Percentiles rank a stretch among this genome's conserved stretches.
Evolutionary conservation across 2,888 invertebrate species (phyloP).

Genomic region (Cancer borealis): DNA sequence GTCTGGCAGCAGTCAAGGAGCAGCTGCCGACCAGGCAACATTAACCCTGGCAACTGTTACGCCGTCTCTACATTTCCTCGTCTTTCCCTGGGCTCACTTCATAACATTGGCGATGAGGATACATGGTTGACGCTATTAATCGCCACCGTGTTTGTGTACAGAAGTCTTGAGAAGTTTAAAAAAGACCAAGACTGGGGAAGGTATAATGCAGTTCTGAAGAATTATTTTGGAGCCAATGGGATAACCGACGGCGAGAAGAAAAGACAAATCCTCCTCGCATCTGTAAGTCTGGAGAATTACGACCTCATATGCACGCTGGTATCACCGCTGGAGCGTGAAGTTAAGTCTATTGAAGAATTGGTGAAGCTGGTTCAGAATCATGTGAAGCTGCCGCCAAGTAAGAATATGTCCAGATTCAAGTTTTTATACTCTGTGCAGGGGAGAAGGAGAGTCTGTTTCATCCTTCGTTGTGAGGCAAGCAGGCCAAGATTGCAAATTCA

Average conservation of each 20-base stretch:
- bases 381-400: not conserved
- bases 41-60: too few relatives aligned
- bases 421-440: constrained; percentile 17
- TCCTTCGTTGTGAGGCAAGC: not conserved
- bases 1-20: too few relatives aligned
- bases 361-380: not conserved
- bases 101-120: not conserved
- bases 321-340: not conserved
- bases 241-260: constrained; percentile 1
- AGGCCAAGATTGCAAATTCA: not conserved
- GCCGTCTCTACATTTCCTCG: too few relatives aligned
- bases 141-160: not conserved
- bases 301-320: constrained; percentile 3
- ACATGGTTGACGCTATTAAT: not conserved
- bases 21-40: too few relatives aligned
- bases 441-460: not conserved
- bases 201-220: not conserved
- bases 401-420: not conserved
- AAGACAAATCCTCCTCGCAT: constrained; percentile 4
- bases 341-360: not conserved
- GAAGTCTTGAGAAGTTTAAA: not conserved
- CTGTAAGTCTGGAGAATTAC: not conserved
- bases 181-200: not conserved
- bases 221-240: not conserved
- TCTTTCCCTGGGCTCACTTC: not conserved